Base-by-base conservation (phyloP, 2,888 invertebrate genomes). In the Pseudeuparius sepicola region DNA sequence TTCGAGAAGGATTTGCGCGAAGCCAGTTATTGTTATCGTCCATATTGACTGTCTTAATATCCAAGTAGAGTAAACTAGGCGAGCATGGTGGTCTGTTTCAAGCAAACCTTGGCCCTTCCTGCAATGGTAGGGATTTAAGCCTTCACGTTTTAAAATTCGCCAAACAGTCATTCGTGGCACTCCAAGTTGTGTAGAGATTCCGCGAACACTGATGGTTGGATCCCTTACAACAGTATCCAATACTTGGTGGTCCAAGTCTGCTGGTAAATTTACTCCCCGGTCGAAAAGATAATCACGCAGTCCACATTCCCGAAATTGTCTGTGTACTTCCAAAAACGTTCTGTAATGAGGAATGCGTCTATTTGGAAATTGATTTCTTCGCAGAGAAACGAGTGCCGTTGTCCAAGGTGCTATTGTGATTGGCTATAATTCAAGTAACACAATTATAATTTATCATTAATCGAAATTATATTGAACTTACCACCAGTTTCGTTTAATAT, bases 91-190 rank as follows among this genome's bases (percentile, higher is more conserved):
- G 7, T 7, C 6, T 10, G 6, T 11, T 11, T 26, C 6, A 26
- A 10, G 7, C 6, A 26, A 26, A 33, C 34, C 15, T n/a, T n/a
- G n/a, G n/a, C n/a, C n/a, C n/a, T n/a, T n/a, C n/a, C n/a, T n/a
- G 7, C 11, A 31, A 31, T 31, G 32, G 30, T 31, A 31, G 13
- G 34, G 34, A 33, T 33, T 10, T 33, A 33, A 14, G 34, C 34
- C 34, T 32, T 33, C 34, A 33, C 34, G 34, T 33, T 32, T 33
- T 12, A 33, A 33, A 33, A 33, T 31, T 33, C 31, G 12, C 31
- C 14, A 32, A 33, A 33, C 30, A 5, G 31, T 33, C 31, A 14
- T 17, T 32, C 12, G 34, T 33, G 34, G 34, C 11, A 33, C 26
- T 7, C 26, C 26, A 7, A 26, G n/a, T 26, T 26, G 26, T 10